These are phyloP conservation scores for Oreochromis tanganicae DNA, from an alignment of 2,113 vertebrate genomes.

Conservation along the genomic window DNA sequence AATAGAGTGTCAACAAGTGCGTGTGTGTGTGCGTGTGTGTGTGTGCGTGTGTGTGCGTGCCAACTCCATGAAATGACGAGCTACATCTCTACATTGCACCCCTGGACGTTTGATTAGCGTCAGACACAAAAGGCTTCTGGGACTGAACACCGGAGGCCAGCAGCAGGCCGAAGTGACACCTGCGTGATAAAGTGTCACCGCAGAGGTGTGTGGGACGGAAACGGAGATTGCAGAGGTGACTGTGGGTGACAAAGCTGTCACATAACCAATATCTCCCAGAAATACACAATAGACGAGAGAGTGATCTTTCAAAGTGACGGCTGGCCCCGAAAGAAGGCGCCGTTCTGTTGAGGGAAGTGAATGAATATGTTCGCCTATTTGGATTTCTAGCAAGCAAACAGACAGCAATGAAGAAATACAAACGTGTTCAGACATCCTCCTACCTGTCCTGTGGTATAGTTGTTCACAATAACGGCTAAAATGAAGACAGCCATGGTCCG, in stretches of 20 bases:
- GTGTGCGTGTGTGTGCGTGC: neutral
- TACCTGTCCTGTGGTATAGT: constrained; percentile 95
- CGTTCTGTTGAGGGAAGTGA: neutral
- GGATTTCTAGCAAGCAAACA: neutral
- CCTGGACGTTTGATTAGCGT: constrained; percentile 17
- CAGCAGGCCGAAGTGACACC: constrained; percentile 25
- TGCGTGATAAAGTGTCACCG: constrained; percentile 40
- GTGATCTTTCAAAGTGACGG: constrained; percentile 21
- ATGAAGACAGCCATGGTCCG: constrained; percentile 98
- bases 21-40: neutral
- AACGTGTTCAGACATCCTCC: neutral
- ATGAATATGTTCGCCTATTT: neutral
- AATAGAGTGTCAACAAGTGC: neutral
- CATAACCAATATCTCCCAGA: constrained; percentile 36
- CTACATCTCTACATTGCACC: neutral
- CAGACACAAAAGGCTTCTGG: constrained; percentile 37
- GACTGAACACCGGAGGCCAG: constrained; percentile 13
- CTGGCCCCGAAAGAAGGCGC: neutral
- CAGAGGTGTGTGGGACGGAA: neutral
- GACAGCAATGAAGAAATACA: neutral
- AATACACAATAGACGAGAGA: constrained; percentile 11
- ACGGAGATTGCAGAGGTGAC: constrained; percentile 29
- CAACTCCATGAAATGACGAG: neutral
- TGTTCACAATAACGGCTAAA: constrained; percentile 95
- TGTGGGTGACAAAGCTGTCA: constrained; percentile 39